Evolutionary conservation across 2,888 invertebrate species (phyloP), one percentile per base, ranked within the genome.

Genomic region (Drosophila lacicola): DNA sequence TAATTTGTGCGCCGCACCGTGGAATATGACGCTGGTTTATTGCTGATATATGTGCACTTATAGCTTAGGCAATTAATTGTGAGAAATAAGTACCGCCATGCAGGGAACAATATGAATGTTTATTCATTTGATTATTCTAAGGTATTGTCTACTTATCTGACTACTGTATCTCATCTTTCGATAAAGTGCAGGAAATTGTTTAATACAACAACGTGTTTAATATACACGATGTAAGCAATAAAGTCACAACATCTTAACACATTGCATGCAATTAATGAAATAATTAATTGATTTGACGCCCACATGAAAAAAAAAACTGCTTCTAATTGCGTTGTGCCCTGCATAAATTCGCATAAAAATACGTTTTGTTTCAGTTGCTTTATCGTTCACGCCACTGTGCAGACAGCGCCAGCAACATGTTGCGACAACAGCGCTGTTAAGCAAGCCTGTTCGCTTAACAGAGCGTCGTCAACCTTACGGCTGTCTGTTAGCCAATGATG

Each of bases 371-470:
- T 6, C 29, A 11, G 11, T 37, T 51, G 14, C n/a, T 14, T 29
- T 33, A n/a, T n/a, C 44, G 29, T 9, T 5, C n/a, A 21, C 9
- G 39, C 45, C 78, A 74, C 73, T 74, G 78, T 78, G 64, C 75
- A 50, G 36, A 29, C 45, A 19, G 25, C 8, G 54, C 14, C 47
- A 69, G 74, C 75, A 76, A 78, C 75, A 75, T 75, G 74, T 78
- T 75, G 75, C 75, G 60, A 76, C 78, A 76, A 74, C 78, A 74
- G 62, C 41, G 53, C 78, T 74, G 74, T 51, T 70, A 61, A 14
- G 17, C 11, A 21, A 11, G 42, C 37, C 54, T 70, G 78, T 74
- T 65, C 39, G 45, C 11, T 55, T 65, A 70, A 70, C 78, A 76
- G 74, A 46, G 54, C 33, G 39, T 42, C 39, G 75, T 42, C 57